Conservation (phyloP, 1,140 invertebrate species). For the Adoxophyes honmai region DNA sequence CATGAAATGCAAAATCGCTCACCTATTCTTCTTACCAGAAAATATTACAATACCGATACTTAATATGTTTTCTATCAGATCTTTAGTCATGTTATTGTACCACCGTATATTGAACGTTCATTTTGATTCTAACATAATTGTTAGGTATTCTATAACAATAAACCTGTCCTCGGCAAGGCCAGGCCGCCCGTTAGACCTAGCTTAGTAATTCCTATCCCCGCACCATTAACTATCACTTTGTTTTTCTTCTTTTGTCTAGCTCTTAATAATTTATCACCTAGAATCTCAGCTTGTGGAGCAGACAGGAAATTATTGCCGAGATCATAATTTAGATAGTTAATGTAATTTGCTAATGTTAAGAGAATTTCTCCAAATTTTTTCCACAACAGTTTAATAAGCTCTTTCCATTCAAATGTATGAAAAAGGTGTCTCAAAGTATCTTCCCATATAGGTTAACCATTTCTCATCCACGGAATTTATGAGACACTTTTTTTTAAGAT, state of each 20-base stretch:
- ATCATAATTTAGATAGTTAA: background rate
- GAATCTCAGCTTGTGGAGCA: background rate
- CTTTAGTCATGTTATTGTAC: too few relatives aligned
- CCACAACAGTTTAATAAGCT: too few relatives aligned
- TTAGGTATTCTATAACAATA: background rate
- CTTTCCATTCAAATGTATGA: too few relatives aligned
- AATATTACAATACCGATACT: too few relatives aligned
- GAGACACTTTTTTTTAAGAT: too few relatives aligned
- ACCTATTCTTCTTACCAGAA: too few relatives aligned
- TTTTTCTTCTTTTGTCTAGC: background rate
- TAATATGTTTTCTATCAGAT: background rate
- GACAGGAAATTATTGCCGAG: background rate
- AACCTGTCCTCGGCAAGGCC: background rate
- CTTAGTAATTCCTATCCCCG: background rate
- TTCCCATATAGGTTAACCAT: too few relatives aligned
- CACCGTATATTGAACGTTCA: background rate
- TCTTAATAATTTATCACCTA: constrained; percentile 4
- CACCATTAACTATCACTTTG: constrained; percentile 1
- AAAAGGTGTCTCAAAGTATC: too few relatives aligned
- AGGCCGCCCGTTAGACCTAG: background rate
- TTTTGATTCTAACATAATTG: background rate
- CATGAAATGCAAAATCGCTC: too few relatives aligned
- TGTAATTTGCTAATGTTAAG: background rate
- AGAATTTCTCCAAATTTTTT: too few relatives aligned
- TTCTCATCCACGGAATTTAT: too few relatives aligned